Conservation (phyloP, 2,888 invertebrate genomes). For the Seladonia tumulorum region DNA sequence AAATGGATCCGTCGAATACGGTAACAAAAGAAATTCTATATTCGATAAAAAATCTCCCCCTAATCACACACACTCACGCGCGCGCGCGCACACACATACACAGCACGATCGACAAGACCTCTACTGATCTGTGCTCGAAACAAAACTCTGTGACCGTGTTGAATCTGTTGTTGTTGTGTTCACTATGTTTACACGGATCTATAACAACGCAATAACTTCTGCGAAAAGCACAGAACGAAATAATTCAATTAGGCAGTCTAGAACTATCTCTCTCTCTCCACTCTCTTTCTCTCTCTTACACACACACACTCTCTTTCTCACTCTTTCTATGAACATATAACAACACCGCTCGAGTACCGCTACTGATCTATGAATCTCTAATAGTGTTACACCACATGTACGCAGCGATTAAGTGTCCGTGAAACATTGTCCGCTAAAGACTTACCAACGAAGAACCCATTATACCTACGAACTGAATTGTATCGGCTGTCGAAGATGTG, state of each 20-base stretch:
- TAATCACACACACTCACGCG: slow-evolving; percentile 27
- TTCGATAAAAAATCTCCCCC: slow-evolving; percentile 9
- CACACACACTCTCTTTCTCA: neutral
- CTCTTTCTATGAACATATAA: slow-evolving; percentile 50
- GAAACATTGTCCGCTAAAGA: slow-evolving; percentile 65
- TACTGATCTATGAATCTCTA: slow-evolving; percentile 68
- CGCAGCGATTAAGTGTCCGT: slow-evolving; percentile 56
- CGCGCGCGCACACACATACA: neutral
- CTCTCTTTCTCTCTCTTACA: neutral
- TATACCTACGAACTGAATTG: slow-evolving; percentile 73
- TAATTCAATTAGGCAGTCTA: slow-evolving; percentile 39
- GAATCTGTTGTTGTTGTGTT: neutral
- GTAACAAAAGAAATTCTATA: neutral
- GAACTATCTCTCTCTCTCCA: neutral
- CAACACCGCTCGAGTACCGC: slow-evolving; percentile 60
- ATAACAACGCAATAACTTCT: slow-evolving; percentile 27
- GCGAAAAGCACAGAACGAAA: slow-evolving; percentile 55
- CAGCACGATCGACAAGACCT: slow-evolving; percentile 22
- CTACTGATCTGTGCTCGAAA: slow-evolving; percentile 45
- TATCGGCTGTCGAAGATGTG: slow-evolving; percentile 71
- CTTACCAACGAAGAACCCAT: slow-evolving; percentile 75
- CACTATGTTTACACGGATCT: neutral
- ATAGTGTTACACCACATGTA: slow-evolving; percentile 67
- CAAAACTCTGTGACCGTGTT: slow-evolving; percentile 11
- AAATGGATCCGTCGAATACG: neutral